Base-by-base conservation (phyloP, 30 jellyfish, hydroid and myxozoan species). In the Nemopilema nomurai region DNA sequence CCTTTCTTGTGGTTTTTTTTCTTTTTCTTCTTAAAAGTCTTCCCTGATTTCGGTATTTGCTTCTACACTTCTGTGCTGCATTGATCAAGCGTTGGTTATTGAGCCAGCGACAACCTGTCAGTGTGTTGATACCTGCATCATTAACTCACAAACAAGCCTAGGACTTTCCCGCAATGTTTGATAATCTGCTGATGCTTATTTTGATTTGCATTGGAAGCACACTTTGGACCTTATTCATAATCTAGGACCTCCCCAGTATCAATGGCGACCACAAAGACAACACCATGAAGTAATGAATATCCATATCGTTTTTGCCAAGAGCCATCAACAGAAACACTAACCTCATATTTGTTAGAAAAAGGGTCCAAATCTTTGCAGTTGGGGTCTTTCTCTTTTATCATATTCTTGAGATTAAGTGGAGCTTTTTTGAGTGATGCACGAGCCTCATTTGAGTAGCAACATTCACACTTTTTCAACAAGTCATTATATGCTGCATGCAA, bases 221-320 rank as follows among this genome's bases (percentile, higher is more conserved):
- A 70, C 80, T 70, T 70, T 70, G 8, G 80, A 70, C 63, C 53
- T 20, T 22, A 70, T 31, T 70, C 80, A 31, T 70, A 70, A 31
- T 70, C 80, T 9, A 70, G 80, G 0, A 70, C 52, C 32, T 70
- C 80, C 52, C 80, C 80, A 26, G 80, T 70, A 26, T 70, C 63
- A 20, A 24, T 31, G 0, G 63, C 53, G 8, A 70, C 28, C 24
- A 70, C 80, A 70, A 70, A 70, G 24, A 70, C 80, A 26, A 70
- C 80, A 16, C 80, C 66, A 70, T 22, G 53, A 26, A 26, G 18
- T 70, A 66, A 70, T 17, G 57, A 41, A 41, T 41, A 41, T 41
- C 13, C 57, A 41, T 41, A 31, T 31, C 74, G 28, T 26, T 64
- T 8, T 64, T 19, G 74, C 23, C 74, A 19, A 16, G 23, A 8